Base-by-base conservation (phyloP, 2,797 vertebrate genomes). In the Phyllotis vaccarum region DNA sequence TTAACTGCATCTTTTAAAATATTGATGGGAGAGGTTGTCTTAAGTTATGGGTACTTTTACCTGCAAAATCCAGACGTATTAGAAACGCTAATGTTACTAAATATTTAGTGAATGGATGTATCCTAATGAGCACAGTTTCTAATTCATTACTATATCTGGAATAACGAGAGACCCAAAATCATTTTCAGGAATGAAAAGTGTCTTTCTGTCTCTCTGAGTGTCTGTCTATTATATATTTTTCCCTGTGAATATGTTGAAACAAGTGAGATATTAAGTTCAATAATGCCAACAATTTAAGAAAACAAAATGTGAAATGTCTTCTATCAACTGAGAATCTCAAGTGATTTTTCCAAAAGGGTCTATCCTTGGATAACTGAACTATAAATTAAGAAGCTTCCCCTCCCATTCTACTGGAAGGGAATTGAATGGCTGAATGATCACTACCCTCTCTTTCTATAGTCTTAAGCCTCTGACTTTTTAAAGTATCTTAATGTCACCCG, bases 41-140 rank as follows among this genome's bases (percentile, higher is more conserved):
- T 68, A 72, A 43, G 11, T 34, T 60, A 17, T 64, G 24, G 27
- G 49, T 21, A 3, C 40, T 81, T 96, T 5, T 6, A 92, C 17
- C 62, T 12, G 14, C 34, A 7, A 62, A 90, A 58, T n/a, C 11
- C 14, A 60, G 37, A 49, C 49, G 31, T n/a, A 34, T n/a, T 76
- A 0, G 62, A 76, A 72, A 64, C 85, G 72, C 90, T 90, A 86
- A 62, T 91, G 16, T 83, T 83, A 75, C 16, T 62, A 90, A 93
- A 74, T 37, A 76, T 46, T 22, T 14, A 85, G 16, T 46, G 17
- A 70, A 79, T 86, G 40, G 87, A 83, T 72, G 0, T 43, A 80
- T 54, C 9, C 52, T 40, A 78, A 11, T 66, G 7, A 85, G 89
- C 90, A 64, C 24, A 46, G 31, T 56, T 83, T 68, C 14, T 31